These are phyloP conservation scores for Actinia tenebrosa DNA, from an alignment of 64 coral and sea anemone genomes.

Conservation along the genomic window DNA sequence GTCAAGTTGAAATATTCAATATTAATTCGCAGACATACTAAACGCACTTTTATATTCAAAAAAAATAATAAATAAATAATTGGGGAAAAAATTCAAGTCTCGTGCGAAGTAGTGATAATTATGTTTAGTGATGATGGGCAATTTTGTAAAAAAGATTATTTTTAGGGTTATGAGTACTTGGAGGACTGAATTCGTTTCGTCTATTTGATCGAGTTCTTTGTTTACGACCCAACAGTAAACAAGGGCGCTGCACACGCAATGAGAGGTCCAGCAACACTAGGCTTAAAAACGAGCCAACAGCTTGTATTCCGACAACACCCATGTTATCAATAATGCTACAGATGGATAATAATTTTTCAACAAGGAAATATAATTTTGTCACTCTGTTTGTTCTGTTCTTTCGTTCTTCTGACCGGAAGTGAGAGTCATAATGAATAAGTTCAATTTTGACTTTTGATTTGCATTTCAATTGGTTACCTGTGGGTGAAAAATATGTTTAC, in stretches of 20 bases:
- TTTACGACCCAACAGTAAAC: not conserved
- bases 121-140: no score
- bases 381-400: not conserved
- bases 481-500: not conserved
- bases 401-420: conserved; percentile 1
- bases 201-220: not conserved
- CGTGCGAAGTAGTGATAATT: no score
- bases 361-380: not conserved
- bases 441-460: not conserved
- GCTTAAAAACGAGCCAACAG: not conserved
- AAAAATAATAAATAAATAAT: no score
- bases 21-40: not conserved
- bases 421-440: not conserved
- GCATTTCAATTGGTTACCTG: not conserved
- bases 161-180: not conserved
- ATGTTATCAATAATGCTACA: not conserved
- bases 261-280: not conserved
- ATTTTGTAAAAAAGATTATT: not conserved
- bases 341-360: not conserved
- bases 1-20: not conserved
- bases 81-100: no score
- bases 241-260: not conserved
- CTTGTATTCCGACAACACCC: not conserved
- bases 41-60: no score
- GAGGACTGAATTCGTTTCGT: not conserved